phyloP scores from a whole-genome alignment of 2,888 invertebrate species.

The Neoitamus cyanurus region DNA sequence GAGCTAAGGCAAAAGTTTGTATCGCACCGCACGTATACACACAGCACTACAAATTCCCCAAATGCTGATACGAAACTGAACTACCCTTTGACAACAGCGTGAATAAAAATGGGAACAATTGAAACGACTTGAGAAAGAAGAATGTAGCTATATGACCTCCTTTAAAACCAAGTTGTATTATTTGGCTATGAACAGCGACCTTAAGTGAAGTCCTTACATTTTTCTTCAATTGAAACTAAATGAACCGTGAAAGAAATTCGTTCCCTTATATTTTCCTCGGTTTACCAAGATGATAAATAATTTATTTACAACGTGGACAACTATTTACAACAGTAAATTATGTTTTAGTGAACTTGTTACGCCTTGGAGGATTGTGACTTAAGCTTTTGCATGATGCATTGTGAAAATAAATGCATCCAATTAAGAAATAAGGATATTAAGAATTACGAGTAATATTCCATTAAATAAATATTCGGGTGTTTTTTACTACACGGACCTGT shows the following conservation, averaged over 20 bases:
- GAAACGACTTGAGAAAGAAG: not conserved
- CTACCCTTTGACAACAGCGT: not conserved
- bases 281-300: not conserved
- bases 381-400: not conserved
- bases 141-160: not conserved
- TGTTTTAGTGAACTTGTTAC: no score
- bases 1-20: not conserved
- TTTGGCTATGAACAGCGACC: not conserved
- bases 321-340: not conserved
- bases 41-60: not conserved
- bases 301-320: not conserved
- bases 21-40: not conserved
- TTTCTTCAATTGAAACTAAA: slow-evolving; percentile 28
- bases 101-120: not conserved
- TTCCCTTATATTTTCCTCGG: not conserved
- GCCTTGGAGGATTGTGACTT: not conserved
- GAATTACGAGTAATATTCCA: no score
- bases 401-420: not conserved
- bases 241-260: slow-evolving; percentile 22
- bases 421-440: not conserved
- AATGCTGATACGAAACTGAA: not conserved
- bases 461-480: no score
- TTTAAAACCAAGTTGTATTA: not conserved
- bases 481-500: no score
- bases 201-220: not conserved